Evolutionary conservation across 2,888 invertebrate genomes (phyloP).

Genomic region (Drosophila vallismaia): DNA sequence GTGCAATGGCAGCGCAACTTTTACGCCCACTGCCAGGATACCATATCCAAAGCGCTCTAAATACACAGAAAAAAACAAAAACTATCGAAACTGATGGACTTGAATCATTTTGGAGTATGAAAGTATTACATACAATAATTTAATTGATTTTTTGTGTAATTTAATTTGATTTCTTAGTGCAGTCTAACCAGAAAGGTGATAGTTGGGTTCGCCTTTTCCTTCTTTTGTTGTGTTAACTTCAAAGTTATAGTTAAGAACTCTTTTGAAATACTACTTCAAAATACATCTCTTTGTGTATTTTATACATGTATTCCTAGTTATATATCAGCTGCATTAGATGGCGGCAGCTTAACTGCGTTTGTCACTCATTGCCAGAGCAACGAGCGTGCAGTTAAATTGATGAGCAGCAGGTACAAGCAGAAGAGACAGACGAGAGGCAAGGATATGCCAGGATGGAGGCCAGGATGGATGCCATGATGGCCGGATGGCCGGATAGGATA

Average conservation of each 20-base stretch:
- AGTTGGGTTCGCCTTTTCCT: too few species aligned
- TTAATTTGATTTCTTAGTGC: too few species aligned
- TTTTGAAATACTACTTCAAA: not conserved
- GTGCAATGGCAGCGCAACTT: slow-evolving; percentile 64
- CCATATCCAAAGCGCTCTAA: slow-evolving; percentile 11
- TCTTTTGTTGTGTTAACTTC: not conserved
- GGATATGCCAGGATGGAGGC: slow-evolving; percentile 25
- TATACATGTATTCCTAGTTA: slow-evolving; percentile 28
- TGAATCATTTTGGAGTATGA: too few species aligned
- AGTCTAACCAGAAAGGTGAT: too few species aligned
- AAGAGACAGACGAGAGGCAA: slow-evolving; percentile 14
- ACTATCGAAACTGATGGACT: too few species aligned
- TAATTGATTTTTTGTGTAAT: too few species aligned
- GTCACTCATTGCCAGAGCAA: slow-evolving; percentile 58
- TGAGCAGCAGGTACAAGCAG: slow-evolving; percentile 69
- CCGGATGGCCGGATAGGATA: slow-evolving; percentile 13
- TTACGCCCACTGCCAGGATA: slow-evolving; percentile 29
- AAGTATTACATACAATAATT: too few species aligned
- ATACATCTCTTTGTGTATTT: slow-evolving; percentile 11
- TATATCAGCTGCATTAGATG: slow-evolving; percentile 73
- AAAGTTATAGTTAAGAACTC: not conserved
- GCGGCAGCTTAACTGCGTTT: slow-evolving; percentile 62
- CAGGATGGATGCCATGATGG: slow-evolving; percentile 11
- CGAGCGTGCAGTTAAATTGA: slow-evolving; percentile 74
- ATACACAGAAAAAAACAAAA: slow-evolving; percentile 4